Evolutionary conservation across 1,140 invertebrate genomes (phyloP).

Genomic region (Lucilia sericata): DNA sequence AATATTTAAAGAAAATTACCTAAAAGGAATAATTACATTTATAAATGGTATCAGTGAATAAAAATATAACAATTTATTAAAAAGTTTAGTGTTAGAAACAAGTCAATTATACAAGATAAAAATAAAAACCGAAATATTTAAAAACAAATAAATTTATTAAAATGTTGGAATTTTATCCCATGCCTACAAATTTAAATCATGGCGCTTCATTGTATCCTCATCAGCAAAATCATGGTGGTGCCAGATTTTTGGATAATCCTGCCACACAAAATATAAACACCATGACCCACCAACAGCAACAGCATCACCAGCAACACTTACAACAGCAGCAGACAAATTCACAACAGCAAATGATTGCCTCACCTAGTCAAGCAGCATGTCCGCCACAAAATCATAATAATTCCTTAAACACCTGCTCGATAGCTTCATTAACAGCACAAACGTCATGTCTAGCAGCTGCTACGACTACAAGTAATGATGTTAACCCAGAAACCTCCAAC

Average conservation of each 20-base stretch:
- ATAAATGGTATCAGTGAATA: neutral
- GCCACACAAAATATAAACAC: conserved; percentile 52
- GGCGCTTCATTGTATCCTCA: conserved; percentile 64
- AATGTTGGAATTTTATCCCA: conserved; percentile 67
- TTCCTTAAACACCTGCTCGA: conserved; percentile 44
- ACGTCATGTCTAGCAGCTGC: conserved; percentile 46
- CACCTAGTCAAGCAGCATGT: conserved; percentile 46
- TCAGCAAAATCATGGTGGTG: conserved; percentile 66
- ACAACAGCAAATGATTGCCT: conserved; percentile 46
- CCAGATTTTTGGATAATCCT: conserved; percentile 63
- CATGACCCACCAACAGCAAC: conserved; percentile 50
- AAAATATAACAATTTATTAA: neutral
- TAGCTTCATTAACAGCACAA: conserved; percentile 43
- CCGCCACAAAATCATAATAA: conserved; percentile 48
- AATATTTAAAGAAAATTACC: neutral
- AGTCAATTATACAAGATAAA: neutral
- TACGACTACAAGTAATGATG: conserved; percentile 58
- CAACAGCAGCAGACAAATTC: neutral
- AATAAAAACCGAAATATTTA: conserved; percentile 18
- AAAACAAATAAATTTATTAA: conserved; percentile 34
- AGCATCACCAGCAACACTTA: conserved; percentile 47
- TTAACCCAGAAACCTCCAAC: conserved; percentile 46
- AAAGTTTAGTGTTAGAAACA: neutral
- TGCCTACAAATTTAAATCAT: conserved; percentile 66
- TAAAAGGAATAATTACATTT: neutral